Evolutionary conservation across 1,140 invertebrate genomes (phyloP).

Genomic region (Pseudomyrmex sp.): DNA sequence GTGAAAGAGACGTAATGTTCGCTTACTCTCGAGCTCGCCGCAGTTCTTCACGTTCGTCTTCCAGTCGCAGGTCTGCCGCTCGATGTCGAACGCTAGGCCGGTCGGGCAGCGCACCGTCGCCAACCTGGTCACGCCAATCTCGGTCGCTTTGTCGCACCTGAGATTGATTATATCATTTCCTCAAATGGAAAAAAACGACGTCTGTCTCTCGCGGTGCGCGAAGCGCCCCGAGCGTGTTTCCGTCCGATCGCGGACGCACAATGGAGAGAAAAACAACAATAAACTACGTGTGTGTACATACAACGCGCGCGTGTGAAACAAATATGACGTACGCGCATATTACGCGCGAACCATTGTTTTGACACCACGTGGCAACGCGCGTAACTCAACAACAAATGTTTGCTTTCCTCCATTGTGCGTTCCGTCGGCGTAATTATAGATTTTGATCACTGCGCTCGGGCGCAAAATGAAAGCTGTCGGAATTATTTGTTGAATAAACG

Average conservation of each 20-base stretch:
- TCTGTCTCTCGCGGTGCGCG: not conserved
- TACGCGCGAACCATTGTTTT: constrained; percentile 12
- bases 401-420: constrained; percentile 22
- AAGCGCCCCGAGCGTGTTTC: no score
- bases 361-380: not conserved
- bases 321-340: not conserved
- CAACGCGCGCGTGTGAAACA: not conserved
- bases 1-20: constrained; percentile 60
- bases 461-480: no score
- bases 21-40: constrained; percentile 96
- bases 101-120: constrained; percentile 94
- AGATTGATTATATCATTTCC: constrained; percentile 67
- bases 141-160: constrained; percentile 95
- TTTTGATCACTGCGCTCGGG: not conserved
- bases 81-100: constrained; percentile 97
- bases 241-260: not conserved
- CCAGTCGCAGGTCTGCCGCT: constrained; percentile 98
- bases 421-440: not conserved
- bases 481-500: not conserved
- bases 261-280: constrained; percentile 8
- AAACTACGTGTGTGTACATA: not conserved
- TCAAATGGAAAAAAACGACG: not conserved
- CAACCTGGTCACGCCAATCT: constrained; percentile 93
- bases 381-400: not conserved
- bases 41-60: constrained; percentile 98